Evolutionary conservation across 2,797 vertebrate genomes (phyloP).

Genomic region (Xiphorhynchus erythropygius): DNA sequence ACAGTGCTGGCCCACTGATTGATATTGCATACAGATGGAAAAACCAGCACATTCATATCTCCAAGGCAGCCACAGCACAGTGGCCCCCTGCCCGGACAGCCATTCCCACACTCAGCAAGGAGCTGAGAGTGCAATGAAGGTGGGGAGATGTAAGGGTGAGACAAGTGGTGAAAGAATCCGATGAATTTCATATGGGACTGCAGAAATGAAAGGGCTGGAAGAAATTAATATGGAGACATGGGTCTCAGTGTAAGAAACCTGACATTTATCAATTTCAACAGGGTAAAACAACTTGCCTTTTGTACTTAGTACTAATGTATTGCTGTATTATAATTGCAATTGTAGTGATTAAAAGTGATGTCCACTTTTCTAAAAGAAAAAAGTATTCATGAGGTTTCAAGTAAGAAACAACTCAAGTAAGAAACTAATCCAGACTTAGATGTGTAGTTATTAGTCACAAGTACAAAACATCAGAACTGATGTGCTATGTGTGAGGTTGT

Average conservation of each 20-base stretch:
- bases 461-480: neutral
- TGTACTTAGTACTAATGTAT: neutral
- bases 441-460: neutral
- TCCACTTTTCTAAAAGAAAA: neutral
- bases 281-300: neutral
- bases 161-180: neutral
- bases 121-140: neutral
- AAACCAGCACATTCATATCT: neutral
- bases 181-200: neutral
- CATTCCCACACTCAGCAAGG: accelerated
- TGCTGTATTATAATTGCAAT: neutral
- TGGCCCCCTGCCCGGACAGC: neutral
- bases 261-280: neutral
- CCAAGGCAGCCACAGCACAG: neutral
- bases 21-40: accelerated
- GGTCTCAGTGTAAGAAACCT: neutral
- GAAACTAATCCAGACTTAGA: neutral
- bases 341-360: neutral
- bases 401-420: neutral
- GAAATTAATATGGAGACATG: neutral
- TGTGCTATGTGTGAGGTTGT: neutral
- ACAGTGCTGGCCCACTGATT: neutral
- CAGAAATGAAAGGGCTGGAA: neutral
- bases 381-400: neutral
- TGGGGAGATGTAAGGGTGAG: neutral